Evolutionary conservation across 2,888 invertebrate species (phyloP).

Genomic region (Netelia fuscicornis): DNA sequence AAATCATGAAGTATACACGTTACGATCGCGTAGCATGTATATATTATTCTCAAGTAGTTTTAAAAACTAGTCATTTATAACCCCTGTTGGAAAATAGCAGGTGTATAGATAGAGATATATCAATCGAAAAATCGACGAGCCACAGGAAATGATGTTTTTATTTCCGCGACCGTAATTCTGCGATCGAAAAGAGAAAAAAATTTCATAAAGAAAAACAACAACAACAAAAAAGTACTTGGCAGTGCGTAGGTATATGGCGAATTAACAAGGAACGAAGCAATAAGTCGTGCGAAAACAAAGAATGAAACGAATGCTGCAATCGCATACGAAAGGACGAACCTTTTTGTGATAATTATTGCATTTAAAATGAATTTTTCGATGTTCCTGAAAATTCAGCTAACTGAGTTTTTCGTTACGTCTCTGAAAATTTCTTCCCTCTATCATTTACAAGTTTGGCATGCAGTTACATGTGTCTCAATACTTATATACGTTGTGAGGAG

Average conservation of each 20-base stretch:
- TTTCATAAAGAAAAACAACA: slow-evolving; percentile 18
- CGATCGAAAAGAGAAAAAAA: slow-evolving; percentile 40
- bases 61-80: slow-evolving; percentile 77
- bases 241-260: neutral
- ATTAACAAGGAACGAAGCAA: slow-evolving; percentile 47
- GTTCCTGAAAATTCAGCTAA: neutral
- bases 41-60: slow-evolving; percentile 76
- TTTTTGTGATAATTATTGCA: slow-evolving; percentile 59
- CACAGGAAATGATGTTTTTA: neutral
- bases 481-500: slow-evolving; percentile 39
- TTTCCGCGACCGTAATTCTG: slow-evolving; percentile 33
- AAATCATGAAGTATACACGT: slow-evolving; percentile 78
- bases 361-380: slow-evolving; percentile 20
- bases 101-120: slow-evolving; percentile 63
- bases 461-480: slow-evolving; percentile 44
- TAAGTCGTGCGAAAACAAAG: slow-evolving; percentile 22
- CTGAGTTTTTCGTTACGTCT: neutral
- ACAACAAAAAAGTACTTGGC: neutral
- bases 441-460: slow-evolving; percentile 39
- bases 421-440: slow-evolving; percentile 26
- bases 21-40: slow-evolving; percentile 70
- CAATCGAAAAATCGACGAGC: slow-evolving; percentile 41
- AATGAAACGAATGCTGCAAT: slow-evolving; percentile 7
- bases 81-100: slow-evolving; percentile 52
- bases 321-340: slow-evolving; percentile 32